phyloP scores from a whole-genome alignment of 2,888 invertebrate species.

The Drosophila mimetica region DNA sequence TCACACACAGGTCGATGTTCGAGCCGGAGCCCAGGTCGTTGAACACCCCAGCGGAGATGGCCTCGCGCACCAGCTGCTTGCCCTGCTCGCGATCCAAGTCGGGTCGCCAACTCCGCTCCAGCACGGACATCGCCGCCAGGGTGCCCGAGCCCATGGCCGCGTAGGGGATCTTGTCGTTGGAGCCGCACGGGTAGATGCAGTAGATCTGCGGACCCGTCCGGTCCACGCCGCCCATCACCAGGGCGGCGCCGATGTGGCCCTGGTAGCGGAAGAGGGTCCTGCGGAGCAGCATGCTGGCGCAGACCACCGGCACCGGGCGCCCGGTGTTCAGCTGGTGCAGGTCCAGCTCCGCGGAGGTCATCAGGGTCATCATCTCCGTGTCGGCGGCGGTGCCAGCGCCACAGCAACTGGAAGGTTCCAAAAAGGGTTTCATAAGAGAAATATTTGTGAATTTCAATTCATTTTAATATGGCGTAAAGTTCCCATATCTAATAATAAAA shows the following conservation, averaged over 20 bases:
- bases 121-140: slow-evolving; percentile 97
- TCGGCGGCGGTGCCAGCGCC: slow-evolving; percentile 99
- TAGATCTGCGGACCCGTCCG: slow-evolving; percentile 93
- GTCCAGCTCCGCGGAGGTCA: slow-evolving; percentile 96
- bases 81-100: slow-evolving; percentile 94
- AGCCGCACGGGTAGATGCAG: slow-evolving; percentile 97
- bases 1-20: slow-evolving; percentile 96
- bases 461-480: no score
- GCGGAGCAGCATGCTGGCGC: slow-evolving; percentile 95
- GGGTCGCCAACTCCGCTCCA: slow-evolving; percentile 94
- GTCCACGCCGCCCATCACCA: slow-evolving; percentile 98
- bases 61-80: slow-evolving; percentile 94
- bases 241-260: slow-evolving; percentile 97
- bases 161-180: slow-evolving; percentile 95
- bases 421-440: no score
- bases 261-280: slow-evolving; percentile 97
- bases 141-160: slow-evolving; percentile 98
- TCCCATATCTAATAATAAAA: no score
- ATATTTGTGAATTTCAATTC: no score
- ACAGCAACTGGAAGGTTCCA: slow-evolving; percentile 92
- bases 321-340: slow-evolving; percentile 96
- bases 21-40: slow-evolving; percentile 99
- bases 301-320: slow-evolving; percentile 93
- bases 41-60: slow-evolving; percentile 98
- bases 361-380: slow-evolving; percentile 96